Conservation (phyloP, 2,888 invertebrate species). For the Ceramica pisi region DNA sequence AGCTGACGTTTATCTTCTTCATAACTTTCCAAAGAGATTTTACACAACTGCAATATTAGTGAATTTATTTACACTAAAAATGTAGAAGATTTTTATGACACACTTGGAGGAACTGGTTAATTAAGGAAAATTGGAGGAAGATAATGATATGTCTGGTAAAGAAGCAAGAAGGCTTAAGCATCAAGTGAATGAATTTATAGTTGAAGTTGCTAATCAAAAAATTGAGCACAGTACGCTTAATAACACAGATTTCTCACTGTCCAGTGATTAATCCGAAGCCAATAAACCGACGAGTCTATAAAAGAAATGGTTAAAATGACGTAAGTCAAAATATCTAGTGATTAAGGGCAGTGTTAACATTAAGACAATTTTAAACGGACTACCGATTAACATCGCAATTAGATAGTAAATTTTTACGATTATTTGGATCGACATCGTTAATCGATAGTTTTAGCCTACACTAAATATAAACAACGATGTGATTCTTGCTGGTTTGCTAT, state of each 20-base stretch:
- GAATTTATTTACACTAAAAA: slow-evolving; percentile 20
- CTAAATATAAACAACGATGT: slow-evolving; percentile 51
- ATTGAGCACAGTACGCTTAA: slow-evolving; percentile 10
- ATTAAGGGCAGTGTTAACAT: slow-evolving; percentile 57
- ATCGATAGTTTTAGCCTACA: slow-evolving; percentile 48
- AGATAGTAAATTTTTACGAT: slow-evolving; percentile 59
- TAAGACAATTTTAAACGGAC: slow-evolving; percentile 52
- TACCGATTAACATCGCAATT: slow-evolving; percentile 45
- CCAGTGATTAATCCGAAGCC: slow-evolving; percentile 6
- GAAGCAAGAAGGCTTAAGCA: not conserved
- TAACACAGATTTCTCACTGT: not conserved
- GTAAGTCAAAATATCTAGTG: slow-evolving; percentile 34
- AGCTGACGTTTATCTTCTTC: slow-evolving; percentile 59
- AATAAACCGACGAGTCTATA: slow-evolving; percentile 18
- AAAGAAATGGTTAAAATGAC: slow-evolving; percentile 31
- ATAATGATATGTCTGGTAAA: not conserved
- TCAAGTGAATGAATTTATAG: not conserved
- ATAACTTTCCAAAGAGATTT: slow-evolving; percentile 62
- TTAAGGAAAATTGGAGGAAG: not conserved
- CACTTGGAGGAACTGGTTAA: not conserved
- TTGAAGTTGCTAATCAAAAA: not conserved
- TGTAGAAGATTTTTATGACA: not conserved
- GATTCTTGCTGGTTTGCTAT: slow-evolving; percentile 52
- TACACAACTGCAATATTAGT: slow-evolving; percentile 49
- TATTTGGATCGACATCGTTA: slow-evolving; percentile 44